phyloP scores from a whole-genome alignment of 2,113 vertebrate genomes.

The Otolemur garnettii region DNA sequence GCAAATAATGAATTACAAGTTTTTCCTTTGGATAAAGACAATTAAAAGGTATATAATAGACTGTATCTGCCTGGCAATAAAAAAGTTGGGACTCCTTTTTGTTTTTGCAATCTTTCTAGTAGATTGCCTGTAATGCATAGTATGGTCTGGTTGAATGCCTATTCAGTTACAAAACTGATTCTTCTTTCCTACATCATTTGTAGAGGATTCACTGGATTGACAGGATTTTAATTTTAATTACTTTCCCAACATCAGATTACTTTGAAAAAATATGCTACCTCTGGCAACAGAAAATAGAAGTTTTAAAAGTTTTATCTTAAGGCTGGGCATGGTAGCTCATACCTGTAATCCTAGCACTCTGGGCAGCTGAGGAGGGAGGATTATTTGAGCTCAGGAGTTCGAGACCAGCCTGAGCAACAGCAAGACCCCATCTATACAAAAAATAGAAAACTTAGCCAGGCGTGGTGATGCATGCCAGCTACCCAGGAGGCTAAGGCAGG shows the following conservation, averaged over 20 bases:
- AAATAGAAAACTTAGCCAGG: no score
- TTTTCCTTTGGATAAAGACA: slow-evolving; percentile 8
- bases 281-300: slow-evolving; percentile 51
- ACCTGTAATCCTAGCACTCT: no score
- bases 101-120: background rate
- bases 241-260: background rate
- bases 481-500: no score
- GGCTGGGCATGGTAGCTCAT: background rate
- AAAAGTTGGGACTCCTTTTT: background rate
- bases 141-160: background rate
- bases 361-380: no score
- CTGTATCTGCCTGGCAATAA: background rate
- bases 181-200: background rate
- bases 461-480: no score
- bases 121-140: background rate
- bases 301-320: background rate
- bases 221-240: slow-evolving; percentile 41
- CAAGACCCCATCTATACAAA: no score
- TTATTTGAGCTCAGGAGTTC: no score
- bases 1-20: no score
- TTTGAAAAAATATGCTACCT: slow-evolving; percentile 39
- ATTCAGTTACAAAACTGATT: slow-evolving; percentile 19
- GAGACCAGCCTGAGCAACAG: no score
- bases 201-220: background rate
- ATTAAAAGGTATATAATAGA: background rate